Evolutionary conservation across 2,797 vertebrate species (phyloP), one percentile per base, ranked within the genome.

Genomic region (Columba guinea): DNA sequence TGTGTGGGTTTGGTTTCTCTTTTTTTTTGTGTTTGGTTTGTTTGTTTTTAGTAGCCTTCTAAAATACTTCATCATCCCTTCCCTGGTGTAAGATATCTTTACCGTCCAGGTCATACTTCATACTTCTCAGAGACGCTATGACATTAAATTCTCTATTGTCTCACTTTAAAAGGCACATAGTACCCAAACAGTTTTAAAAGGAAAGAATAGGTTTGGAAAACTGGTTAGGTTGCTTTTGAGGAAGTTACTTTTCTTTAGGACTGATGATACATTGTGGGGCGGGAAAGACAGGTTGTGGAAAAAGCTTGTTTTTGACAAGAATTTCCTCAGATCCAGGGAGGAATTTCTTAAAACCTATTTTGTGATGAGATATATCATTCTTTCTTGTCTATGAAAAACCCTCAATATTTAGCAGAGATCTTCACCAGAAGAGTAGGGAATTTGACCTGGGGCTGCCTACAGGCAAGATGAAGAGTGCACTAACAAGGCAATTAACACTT

Each of bases 1-100:
- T 44, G 41, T 44, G 41, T 9, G 12, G 7, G 7, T 51, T 26
- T 1, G 9, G 0, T 1, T 18, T 17, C 68, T 49, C 18, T 16
- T 16, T 27, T 24, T 20, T 10, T 26, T 30, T 62, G 44, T 46
- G 44, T 46, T 46, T 46, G 44, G 19, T 46, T 46, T 46, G 19
- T 46, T 46, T 46, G 44, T 59, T 46, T 17, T 1, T 8, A 48
- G n/a, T 18, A 48, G 3, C 15, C 30, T 49, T 13, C 13, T 78
- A 53, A 84, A 81, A 53, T 51, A 24, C 8, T 10, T 53, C 15
- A 37, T 89, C 26, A 59, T 10, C 3, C 10, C 7, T 85, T 39
- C 17, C 7, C n/a, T 12, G 3, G 6, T 26, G 34, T 71, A 23
- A 62, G 21, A 12, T 46, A 37, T 19, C 22, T 77, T 86, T 60